phyloP scores from a whole-genome alignment of 2,888 invertebrate species.

The Bugulina stolonifera region DNA sequence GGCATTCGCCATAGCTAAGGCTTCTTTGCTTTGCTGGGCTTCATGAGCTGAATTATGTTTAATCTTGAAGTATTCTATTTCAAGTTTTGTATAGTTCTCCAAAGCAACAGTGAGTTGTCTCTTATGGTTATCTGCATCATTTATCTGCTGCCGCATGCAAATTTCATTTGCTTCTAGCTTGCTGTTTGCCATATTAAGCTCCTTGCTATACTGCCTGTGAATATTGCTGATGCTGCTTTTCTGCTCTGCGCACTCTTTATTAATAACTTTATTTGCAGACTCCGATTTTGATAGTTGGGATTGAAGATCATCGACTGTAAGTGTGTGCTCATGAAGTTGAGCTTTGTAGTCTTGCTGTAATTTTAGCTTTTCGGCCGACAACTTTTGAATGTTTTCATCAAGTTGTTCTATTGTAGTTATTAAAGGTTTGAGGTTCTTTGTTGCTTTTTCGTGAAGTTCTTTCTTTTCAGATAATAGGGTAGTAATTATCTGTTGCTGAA shows the following conservation, averaged over 20 bases:
- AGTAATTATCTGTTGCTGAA: neutral
- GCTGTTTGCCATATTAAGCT: too few relatives aligned
- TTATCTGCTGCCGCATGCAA: neutral
- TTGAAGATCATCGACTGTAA: neutral
- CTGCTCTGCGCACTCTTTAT: neutral
- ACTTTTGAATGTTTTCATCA: conserved; percentile 3
- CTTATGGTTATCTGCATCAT: neutral
- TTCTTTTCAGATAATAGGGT: neutral
- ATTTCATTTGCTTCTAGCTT: neutral
- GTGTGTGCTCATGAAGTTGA: neutral
- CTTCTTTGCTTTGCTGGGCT: neutral
- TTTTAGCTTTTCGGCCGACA: neutral
- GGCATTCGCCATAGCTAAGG: neutral
- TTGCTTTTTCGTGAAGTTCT: neutral
- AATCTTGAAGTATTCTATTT: conserved; percentile 1
- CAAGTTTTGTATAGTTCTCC: neutral
- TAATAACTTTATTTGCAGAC: neutral
- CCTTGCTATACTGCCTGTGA: too few relatives aligned
- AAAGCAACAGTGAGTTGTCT: neutral
- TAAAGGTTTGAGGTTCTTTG: neutral
- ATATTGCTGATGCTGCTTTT: too few relatives aligned
- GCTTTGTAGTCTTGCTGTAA: neutral
- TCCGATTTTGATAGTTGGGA: neutral
- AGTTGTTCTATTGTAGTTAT: neutral
- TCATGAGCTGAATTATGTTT: neutral